Evolutionary conservation across 2,113 vertebrate genomes (phyloP), one percentile per base, ranked within the genome.

Genomic region (Daphoenositta chrysoptera): DNA sequence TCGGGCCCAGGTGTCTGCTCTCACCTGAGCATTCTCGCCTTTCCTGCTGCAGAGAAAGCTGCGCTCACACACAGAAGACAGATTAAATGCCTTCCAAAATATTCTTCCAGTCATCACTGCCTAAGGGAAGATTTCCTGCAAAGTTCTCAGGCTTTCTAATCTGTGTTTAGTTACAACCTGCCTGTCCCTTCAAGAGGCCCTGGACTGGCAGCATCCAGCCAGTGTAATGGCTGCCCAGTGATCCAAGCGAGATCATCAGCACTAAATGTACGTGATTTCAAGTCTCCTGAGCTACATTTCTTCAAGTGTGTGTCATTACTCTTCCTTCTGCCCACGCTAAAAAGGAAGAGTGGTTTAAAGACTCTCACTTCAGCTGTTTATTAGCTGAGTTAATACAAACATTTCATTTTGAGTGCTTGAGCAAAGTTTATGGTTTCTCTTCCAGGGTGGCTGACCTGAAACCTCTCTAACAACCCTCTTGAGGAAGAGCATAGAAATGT

Each of bases 361-460:
- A 60, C 69, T 87, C 90, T 96, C 92, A 30, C 65, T 90, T 92
- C 69, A 84, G 76, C 76, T 80, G 56, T 96, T 95, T 93, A 89
- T 94, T 92, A 96, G 83, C 72, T 92, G 86, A 93, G 88, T 92
- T 94, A 93, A 89, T 60, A 84, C 68, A 92, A 95, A 95, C 69
- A 89, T 82, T 95, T 95, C 40, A 80, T 89, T 94, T 83, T 3
- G 13, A 87, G 69, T 35, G 5, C 76, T 88, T 81, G 68, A 88
- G 60, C 40, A 76, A 96, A 65, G 93, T 95, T 94, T 92, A 95
- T 87, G 57, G 69, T 76, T 94, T 93, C 61, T 39, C 30, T 88
- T 89, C 28, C 51, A 61, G 44, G 23, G 57, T 23, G 33, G 26
- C 69, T 95, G 90, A 93, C 83, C 86, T 87, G 88, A 92, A 92